Evolutionary conservation across 2,888 invertebrate genomes (phyloP), one percentile per base, ranked within the genome.

Genomic region (Camponotus fellah): DNA sequence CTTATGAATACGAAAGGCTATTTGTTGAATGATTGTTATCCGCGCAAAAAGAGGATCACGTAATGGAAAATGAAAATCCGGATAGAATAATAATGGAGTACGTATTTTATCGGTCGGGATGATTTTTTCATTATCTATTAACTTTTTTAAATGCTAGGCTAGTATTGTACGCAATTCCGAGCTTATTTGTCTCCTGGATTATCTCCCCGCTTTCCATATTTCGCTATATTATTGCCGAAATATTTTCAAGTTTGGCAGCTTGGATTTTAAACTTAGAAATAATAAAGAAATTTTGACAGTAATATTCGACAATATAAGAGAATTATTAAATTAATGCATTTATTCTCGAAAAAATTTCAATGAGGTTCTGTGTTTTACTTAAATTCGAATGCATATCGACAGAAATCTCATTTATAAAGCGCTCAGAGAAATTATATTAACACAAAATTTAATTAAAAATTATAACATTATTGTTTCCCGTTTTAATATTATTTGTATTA

Each of bases 401-500:
- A n/a, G 21, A 37, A 34, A 21, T 21, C 21, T 21, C 14, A n/a
- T 14, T 56, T 53, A n/a, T 53, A 53, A n/a, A 53, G n/a, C 8
- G 49, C 49, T 17, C 5, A 10, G 14, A 9, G 9, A 5, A 56
- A 37, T 56, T 37, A 37, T 9, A 43, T 46, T 4, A 43, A 53
- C 8, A 26, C n/a, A 56, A 26, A 2, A 26, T 26, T 17, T 56
- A 56, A 56, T 71, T 37, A 56, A 71, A 34, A 21, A n/a, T 14
- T 71, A 8, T 21, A 56, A 40, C 21, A 26, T 40, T 72, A 72
- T 26, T 17, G 17, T 26, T 46, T 37, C 21, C 2, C 9, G 21
- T n/a, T 37, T 5, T 4, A 72, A 49, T 49, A 12, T 72, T 37
- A 58, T 40, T 71, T 26, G 17, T 49, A 72, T 40, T 72, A 58